These are phyloP conservation scores for Coregonus suidteri DNA, from an alignment of 2,797 vertebrate species.

Conservation along the genomic window DNA sequence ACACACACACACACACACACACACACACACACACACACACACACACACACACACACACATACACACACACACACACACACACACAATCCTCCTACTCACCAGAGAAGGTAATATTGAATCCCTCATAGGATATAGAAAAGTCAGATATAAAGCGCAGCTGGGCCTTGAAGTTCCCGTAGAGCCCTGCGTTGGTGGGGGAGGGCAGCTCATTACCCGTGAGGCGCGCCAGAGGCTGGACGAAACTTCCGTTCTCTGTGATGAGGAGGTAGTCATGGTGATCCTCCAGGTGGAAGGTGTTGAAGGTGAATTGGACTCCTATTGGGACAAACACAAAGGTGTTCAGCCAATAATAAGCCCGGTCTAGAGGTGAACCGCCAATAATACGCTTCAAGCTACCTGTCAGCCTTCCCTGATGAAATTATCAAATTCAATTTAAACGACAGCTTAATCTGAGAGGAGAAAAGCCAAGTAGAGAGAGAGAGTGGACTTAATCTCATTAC, in stretches of 20 bases:
- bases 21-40: no score
- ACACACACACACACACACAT: no score
- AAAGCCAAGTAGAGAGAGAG: constrained; percentile 78
- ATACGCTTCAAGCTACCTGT: not conserved
- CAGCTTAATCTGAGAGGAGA: constrained; percentile 61
- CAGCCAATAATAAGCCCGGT: not conserved
- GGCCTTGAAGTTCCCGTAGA: constrained; percentile 82
- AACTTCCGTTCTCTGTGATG: constrained; percentile 81
- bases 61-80: no score
- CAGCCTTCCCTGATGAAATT: not conserved
- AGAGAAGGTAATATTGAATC: constrained; percentile 81
- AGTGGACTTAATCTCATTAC: constrained; percentile 1
- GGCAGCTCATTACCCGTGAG: constrained; percentile 78
- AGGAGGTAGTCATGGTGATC: constrained; percentile 83
- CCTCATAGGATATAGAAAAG: constrained; percentile 80
- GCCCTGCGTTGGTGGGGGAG: constrained; percentile 71
- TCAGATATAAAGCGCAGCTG: constrained; percentile 83
- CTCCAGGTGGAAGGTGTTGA: constrained; percentile 80
- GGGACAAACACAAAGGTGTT: not conserved
- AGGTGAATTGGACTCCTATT: constrained; percentile 79
- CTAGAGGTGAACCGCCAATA: not conserved
- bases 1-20: no score
- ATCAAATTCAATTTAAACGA: not conserved
- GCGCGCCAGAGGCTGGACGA: constrained; percentile 74
- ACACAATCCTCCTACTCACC: constrained; percentile 47